Base-by-base conservation (phyloP, 2,113 vertebrate species). In the Larimichthys polyactis region DNA sequence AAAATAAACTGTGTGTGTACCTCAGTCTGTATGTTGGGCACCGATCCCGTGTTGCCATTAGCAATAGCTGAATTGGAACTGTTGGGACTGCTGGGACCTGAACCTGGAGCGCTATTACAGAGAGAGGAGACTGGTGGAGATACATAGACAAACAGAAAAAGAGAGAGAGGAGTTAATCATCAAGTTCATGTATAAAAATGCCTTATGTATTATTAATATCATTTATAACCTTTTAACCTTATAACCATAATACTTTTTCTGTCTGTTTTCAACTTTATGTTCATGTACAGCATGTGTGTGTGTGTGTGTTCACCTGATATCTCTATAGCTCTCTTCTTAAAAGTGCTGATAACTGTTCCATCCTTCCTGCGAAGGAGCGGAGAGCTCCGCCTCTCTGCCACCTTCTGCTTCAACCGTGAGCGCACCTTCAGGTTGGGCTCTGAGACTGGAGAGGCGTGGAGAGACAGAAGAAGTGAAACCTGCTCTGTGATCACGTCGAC, bases 361-460 rank as follows among this genome's bases (percentile, higher is more conserved):
- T 99, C 98, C 89, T 97, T 98, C 65, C 97, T 95, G 64, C 97
- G 95, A 29, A 98, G 94, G 9, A 99, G 94, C 0, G 98, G 98
- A 15, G 97, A 98, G 94, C 98, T 99, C 89, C 97, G 94, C 59
- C 98, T 91, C 94, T 99, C 97, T 0, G 97, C 97, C 71, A 99
- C 97, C 92, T 99, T 99, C 94, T 99, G 97, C 94, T 99, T 99
- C 95, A 99, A 96, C 87, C 98, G 94, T 0, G 98, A 99, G 20
- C 97, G 96, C 54, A 99, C 97, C 93, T 99, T 99, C 93, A 99
- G 93, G 94, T 99, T 99, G 64, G 97, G 97, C 90, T 99, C 98
- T 0, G 98, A 99, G 46, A 97, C 98, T 99, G 73, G 40, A 27
- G 60, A 73, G 22, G 78, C 15, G 32, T 64, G 16, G 27, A 0